These are phyloP conservation scores for Heteromormyrus szaboi DNA, from an alignment of 2,797 vertebrate genomes.

Conservation along the genomic window DNA sequence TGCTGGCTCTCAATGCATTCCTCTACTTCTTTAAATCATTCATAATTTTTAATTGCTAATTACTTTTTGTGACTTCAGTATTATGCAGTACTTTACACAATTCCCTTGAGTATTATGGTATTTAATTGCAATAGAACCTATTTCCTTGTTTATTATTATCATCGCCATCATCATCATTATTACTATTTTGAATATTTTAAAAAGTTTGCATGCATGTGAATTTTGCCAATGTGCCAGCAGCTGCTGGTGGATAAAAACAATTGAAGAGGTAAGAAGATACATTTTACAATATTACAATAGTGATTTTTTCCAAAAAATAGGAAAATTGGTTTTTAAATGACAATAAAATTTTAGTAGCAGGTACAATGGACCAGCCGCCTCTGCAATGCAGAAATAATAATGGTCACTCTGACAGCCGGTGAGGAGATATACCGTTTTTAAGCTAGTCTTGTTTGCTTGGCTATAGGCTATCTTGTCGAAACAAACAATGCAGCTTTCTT, in stretches of 20 bases:
- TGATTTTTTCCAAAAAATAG: background rate
- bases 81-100: background rate
- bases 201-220: background rate
- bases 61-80: background rate
- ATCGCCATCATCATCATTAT: no score
- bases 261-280: background rate
- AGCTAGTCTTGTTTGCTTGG: background rate
- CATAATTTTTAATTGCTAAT: background rate
- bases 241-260: background rate
- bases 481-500: background rate
- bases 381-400: background rate
- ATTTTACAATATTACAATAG: background rate
- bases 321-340: background rate
- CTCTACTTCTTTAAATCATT: background rate
- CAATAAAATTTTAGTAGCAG: background rate
- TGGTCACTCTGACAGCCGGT: background rate
- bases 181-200: background rate
- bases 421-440: background rate
- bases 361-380: background rate
- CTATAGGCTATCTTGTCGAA: background rate
- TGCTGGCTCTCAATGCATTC: background rate
- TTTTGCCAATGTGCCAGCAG: background rate
- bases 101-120: background rate
- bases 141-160: background rate
- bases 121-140: background rate